Conservation (phyloP, 2,888 invertebrate species). For the Epsilonema sp. region DNA sequence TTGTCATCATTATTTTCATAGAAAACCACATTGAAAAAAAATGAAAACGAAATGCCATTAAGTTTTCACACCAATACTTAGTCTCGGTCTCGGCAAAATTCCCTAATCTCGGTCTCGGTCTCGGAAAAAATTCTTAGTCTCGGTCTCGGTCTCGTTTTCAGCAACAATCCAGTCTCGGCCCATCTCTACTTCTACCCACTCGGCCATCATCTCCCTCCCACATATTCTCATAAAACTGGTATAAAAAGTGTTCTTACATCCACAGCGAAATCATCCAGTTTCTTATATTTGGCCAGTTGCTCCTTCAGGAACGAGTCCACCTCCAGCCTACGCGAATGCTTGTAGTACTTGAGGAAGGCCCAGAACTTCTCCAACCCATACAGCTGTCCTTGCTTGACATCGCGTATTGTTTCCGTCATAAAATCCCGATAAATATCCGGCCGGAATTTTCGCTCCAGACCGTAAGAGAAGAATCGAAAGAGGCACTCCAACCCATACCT, state of each 20-base stretch:
- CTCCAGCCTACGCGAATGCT: slow-evolving; percentile 37
- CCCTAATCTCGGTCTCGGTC: too few species aligned
- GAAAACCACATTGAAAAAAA: too few species aligned
- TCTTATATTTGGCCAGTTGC: slow-evolving; percentile 33
- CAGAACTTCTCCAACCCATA: slow-evolving; percentile 98
- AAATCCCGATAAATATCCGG: slow-evolving; percentile 88
- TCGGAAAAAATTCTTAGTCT: too few species aligned
- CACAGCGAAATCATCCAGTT: slow-evolving; percentile 32
- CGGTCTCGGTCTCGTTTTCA: too few species aligned
- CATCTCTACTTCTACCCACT: too few species aligned
- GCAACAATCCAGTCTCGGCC: too few species aligned
- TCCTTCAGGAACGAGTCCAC: slow-evolving; percentile 31
- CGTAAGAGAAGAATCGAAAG: slow-evolving; percentile 94
- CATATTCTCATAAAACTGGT: neutral
- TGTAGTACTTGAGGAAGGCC: slow-evolving; percentile 94
- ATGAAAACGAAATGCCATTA: too few species aligned
- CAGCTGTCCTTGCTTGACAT: slow-evolving; percentile 48
- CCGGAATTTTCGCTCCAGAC: slow-evolving; percentile 81
- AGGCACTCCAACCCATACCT: slow-evolving; percentile 44
- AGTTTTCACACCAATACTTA: too few species aligned
- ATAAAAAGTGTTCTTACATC: slow-evolving; percentile 6
- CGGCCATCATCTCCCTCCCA: neutral
- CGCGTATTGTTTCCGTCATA: slow-evolving; percentile 40
- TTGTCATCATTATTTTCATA: too few species aligned
- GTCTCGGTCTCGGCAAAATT: too few species aligned